phyloP scores from a whole-genome alignment of 2,797 vertebrate genomes.

The Crenichthys baileyi region DNA sequence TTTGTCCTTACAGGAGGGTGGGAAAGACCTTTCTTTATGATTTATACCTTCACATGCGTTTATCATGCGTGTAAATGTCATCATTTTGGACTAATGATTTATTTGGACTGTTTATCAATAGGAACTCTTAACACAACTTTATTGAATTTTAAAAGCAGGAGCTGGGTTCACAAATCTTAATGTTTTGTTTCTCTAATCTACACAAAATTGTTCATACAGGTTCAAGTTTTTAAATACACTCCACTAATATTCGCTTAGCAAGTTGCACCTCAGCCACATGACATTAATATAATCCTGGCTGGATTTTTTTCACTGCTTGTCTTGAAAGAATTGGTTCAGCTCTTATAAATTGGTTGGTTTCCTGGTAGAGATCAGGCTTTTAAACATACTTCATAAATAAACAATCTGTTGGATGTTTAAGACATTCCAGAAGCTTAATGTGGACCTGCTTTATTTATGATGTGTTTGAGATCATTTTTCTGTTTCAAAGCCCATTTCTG shows the following conservation, averaged over 20 bases:
- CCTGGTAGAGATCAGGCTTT: not conserved
- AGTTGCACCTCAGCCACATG: no score
- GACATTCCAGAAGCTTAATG: no score
- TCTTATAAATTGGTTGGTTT: not conserved
- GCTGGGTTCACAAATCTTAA: not conserved
- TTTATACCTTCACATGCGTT: not conserved
- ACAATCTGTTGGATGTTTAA: no score
- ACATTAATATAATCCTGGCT: no score
- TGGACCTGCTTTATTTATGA: no score
- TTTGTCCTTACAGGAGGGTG: conserved; percentile 1
- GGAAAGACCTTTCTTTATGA: not conserved
- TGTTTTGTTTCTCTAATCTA: not conserved
- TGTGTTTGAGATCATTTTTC: no score
- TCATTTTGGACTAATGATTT: not conserved
- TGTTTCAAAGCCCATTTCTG: no score
- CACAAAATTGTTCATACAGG: not conserved
- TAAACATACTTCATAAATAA: no score
- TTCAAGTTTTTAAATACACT: not conserved
- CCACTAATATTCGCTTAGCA: not conserved
- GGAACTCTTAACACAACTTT: not conserved
- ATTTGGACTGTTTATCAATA: not conserved
- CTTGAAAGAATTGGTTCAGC: no score
- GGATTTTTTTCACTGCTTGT: no score
- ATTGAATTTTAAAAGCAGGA: not conserved
- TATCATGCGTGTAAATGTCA: not conserved